Evolutionary conservation across 53 echinoderm and acorn worm genomes (phyloP).

Genomic region (Echinometra lucunter): DNA sequence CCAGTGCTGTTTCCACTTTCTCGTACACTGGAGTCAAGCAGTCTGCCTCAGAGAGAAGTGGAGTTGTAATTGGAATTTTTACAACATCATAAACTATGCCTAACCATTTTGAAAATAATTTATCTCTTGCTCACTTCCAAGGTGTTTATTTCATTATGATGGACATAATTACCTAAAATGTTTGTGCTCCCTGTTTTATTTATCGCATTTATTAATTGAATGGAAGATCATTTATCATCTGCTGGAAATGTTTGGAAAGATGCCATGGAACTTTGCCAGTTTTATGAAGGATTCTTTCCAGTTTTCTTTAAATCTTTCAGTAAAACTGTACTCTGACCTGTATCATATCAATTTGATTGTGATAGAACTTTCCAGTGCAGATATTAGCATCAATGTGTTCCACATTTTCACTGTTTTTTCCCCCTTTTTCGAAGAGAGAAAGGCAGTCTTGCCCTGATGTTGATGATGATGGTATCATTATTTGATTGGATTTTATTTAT

Average conservation of each 20-base stretch:
- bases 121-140: neutral
- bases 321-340: neutral
- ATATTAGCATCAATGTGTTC: neutral
- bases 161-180: neutral
- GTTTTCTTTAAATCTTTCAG: no score
- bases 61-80: neutral
- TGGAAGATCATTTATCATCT: neutral
- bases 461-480: no score
- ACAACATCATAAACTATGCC: neutral
- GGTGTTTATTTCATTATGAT: neutral
- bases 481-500: neutral
- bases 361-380: no score
- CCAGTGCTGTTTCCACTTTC: neutral
- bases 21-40: neutral
- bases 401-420: neutral
- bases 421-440: neutral
- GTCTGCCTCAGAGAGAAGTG: neutral
- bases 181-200: neutral
- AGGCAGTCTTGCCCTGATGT: neutral
- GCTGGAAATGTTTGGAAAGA: neutral
- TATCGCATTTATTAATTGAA: neutral
- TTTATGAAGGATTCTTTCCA: neutral
- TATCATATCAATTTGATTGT: neutral
- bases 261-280: neutral
- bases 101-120: neutral